Evolutionary conservation across 2,113 vertebrate genomes (phyloP), one percentile per base, ranked within the genome.

Genomic region (Grammomys dolichurus): DNA sequence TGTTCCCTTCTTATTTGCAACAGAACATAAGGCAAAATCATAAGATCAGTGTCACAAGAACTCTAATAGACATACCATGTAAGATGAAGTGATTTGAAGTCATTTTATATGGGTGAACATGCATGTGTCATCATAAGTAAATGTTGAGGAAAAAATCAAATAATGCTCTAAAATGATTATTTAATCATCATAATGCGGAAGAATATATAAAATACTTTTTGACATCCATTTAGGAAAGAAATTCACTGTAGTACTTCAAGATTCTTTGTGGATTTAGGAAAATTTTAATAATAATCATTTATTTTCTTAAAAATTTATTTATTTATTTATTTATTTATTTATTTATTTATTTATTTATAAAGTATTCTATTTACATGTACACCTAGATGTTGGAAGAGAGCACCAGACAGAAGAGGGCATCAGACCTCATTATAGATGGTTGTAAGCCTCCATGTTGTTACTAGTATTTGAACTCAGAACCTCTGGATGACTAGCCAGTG

Each of bases 181-280:
- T 93, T 89, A 58, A 92, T 88, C 22, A 91, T 26, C 84, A 11
- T 76, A 72, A 31, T 70, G 19, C 56, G 70, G 24, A 31, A 10
- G 20, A 90, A 90, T 1, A 69, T 88, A 20, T 54, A 78, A 94
- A 94, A 93, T 89, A 51, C 56, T 19, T 31, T 94, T 93, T 95
- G 76, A 82, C n/a, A 80, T 80, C 24, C 6, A 14, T 92, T 92
- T 17, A 91, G 73, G 40, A 96, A 97, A 90, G 40, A 92, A 94
- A 88, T 17, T 85, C 33, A 20, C 73, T 14, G 87, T 72, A 90
- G 40, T 73, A 58, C 3, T 93, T 20, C 33, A 85, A 46, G 20
- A 20, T 92, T 26, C 65, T 93, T 48, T 90, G 60, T 75, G 92
- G 89, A 93, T 94, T 91, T 91, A 58, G 56, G 31, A 96, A 91